Base-by-base conservation (phyloP, 2,113 vertebrate genomes). In the Calidris pugnax region DNA sequence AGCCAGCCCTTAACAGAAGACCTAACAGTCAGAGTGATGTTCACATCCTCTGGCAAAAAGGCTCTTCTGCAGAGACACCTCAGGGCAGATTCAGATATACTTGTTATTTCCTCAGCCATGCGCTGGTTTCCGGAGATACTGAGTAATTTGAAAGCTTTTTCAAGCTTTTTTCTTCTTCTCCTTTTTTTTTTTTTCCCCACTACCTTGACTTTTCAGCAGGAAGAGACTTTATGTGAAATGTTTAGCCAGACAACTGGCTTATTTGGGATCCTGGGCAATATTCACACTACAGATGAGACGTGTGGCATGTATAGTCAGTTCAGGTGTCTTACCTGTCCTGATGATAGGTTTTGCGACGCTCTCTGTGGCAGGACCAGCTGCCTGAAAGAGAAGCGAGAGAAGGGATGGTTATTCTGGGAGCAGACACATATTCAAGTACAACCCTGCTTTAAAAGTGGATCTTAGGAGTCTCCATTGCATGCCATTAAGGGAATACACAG, bases 241-340 rank as follows among this genome's bases (percentile, higher is more conserved):
- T 39, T 45, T 30, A 76, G 22, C 41, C 41, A 43, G 14, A 43
- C 19, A 64, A 4, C 0, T 67, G 56, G 21, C 5, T 89, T 51
- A 19, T 32, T 74, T 23, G 12, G 56, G 47, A 60, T 74, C 47
- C 14, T 30, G 64, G 51, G 48, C 53, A 86, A 33, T 67, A 84
- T 78, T 64, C 81, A 43, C 43, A 23, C 45, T 78, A 15, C 7
- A 64, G 45, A 48, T 8, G 35, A 71, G 51, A 60, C 43, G 63
- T 85, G 41, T 8, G 12, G 12, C 10, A 11, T 8, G 5, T 6
- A 19, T 30, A 51, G 7, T 37, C 47, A 43, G 22, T 45, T 89
- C 23, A 43, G 14, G 30, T n/a, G 20, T 33, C 92, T 95, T 96
- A 97, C 97, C 96, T 69, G 47, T 94, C 32, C n/a, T 95, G 81